phyloP scores from a whole-genome alignment of 2,797 vertebrate species.

The Florisuga fusca region DNA sequence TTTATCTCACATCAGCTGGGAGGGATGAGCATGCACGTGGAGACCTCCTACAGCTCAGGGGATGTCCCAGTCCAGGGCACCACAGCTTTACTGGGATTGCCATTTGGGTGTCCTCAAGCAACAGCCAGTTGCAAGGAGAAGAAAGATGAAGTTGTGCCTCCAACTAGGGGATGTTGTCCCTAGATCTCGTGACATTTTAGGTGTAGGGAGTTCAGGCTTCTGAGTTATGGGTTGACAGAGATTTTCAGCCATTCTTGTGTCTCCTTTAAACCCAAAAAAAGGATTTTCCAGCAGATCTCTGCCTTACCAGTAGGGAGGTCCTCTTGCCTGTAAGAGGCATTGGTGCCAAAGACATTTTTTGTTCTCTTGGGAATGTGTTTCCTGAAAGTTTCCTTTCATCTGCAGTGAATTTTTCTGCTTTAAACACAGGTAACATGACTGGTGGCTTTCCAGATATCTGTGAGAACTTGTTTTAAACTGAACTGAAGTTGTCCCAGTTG shows the following conservation, averaged over 20 bases:
- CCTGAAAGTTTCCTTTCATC: constrained; percentile 23
- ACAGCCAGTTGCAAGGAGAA: background rate
- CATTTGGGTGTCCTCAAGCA: background rate
- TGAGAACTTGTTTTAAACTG: background rate
- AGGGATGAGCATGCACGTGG: background rate
- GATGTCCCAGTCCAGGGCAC: background rate
- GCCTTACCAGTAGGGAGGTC: background rate
- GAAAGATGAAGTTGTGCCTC: background rate
- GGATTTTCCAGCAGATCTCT: background rate
- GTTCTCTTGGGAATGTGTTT: background rate
- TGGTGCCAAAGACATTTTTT: constrained; percentile 37
- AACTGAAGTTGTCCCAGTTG: background rate
- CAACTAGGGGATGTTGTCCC: background rate
- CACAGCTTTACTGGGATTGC: background rate
- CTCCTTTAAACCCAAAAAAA: background rate
- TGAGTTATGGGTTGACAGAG: background rate
- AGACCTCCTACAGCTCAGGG: background rate
- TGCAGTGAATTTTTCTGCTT: background rate
- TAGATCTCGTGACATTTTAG: background rate
- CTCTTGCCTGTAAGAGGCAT: background rate
- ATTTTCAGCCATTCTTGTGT: background rate
- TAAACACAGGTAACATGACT: constrained; percentile 1
- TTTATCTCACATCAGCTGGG: background rate
- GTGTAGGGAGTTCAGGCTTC: background rate
- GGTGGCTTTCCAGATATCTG: background rate